Base-by-base conservation (phyloP, 2,888 invertebrate genomes). In the Philonicus albiceps region DNA sequence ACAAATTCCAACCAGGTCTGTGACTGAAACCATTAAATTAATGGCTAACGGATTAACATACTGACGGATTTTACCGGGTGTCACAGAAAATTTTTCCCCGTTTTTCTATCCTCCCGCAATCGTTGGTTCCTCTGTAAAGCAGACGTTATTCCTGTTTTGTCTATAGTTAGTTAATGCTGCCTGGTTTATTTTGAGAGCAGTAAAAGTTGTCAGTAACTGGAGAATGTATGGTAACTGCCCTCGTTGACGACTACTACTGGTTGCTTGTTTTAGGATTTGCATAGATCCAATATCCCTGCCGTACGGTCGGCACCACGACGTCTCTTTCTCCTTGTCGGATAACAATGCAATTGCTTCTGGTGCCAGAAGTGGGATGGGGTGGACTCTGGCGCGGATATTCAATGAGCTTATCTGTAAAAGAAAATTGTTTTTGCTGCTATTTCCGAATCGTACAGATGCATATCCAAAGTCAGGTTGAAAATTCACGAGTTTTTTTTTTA, bases 1-100 rank as follows among this genome's bases (percentile, higher is more conserved):
- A 55, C 55, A 31, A 64, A 55, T 81, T 81, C 34, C 55, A 64
- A 64, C 81, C 81, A 64, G 64, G 19, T 64, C 64, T 64, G 22
- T 81, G 64, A 55, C 55, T 81, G 81, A 81, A 81, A 81, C 84
- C 73, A 73, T 84, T 84, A 84, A 84, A 40, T 84, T 84, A 84
- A 84, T 84, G 84, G 84, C 13, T 73, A 84, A 8, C 16, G 84
- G 84, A 84, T 84, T 84, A 83, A 73, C 84, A 37, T 34, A 27
- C 64, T 64, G 64, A 43, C 53, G 55, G 64, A 81, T 81, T 81
- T 19, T 19, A 37, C 64, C 34, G 81, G 55, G 81, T 81, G 64
- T 81, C 81, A 81, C 81, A 19, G 64, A 81, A 43, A 81, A 64
- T 55, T 34, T 37, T 64, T 74, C 55, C 31, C 64, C 53, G 19